Evolutionary conservation across 2,888 invertebrate species (phyloP).

Genomic region (Nomada hirtipes): DNA sequence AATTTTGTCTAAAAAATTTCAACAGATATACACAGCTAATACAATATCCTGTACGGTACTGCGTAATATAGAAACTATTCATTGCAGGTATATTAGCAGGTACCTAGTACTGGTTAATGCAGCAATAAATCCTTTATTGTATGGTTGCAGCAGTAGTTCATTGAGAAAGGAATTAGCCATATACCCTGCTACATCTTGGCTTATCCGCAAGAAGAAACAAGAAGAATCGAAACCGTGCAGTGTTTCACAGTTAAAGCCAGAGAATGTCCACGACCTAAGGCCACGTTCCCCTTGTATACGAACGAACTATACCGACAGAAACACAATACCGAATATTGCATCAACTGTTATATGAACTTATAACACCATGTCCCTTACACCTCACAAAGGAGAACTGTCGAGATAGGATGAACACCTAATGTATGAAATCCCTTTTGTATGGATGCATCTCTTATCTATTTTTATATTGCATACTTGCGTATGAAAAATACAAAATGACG

Average conservation of each 20-base stretch:
- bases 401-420: conserved; percentile 16
- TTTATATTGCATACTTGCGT: conserved; percentile 16
- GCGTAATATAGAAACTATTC: conserved; percentile 19
- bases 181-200: conserved; percentile 69
- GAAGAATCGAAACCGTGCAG: conserved; percentile 35
- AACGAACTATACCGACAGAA: conserved; percentile 40
- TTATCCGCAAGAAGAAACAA: conserved; percentile 58
- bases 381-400: not conserved
- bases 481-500: conserved; percentile 43
- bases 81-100: conserved; percentile 88
- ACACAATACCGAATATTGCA: conserved; percentile 59
- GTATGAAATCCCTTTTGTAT: not conserved
- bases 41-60: not conserved
- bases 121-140: conserved; percentile 91
- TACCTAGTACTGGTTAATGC: conserved; percentile 90
- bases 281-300: conserved; percentile 69
- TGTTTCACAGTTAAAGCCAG: conserved; percentile 38
- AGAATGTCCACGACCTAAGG: conserved; percentile 52
- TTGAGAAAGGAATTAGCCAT: conserved; percentile 88
- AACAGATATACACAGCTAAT: not conserved
- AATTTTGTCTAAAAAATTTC: conserved; percentile 23
- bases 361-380: not conserved
- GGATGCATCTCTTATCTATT: conserved; percentile 29
- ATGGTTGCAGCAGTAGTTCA: conserved; percentile 90
- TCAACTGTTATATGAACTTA: conserved; percentile 36